These are phyloP conservation scores for Campaea margaritaria DNA, from an alignment of 2,888 invertebrate genomes.

Conservation along the genomic window DNA sequence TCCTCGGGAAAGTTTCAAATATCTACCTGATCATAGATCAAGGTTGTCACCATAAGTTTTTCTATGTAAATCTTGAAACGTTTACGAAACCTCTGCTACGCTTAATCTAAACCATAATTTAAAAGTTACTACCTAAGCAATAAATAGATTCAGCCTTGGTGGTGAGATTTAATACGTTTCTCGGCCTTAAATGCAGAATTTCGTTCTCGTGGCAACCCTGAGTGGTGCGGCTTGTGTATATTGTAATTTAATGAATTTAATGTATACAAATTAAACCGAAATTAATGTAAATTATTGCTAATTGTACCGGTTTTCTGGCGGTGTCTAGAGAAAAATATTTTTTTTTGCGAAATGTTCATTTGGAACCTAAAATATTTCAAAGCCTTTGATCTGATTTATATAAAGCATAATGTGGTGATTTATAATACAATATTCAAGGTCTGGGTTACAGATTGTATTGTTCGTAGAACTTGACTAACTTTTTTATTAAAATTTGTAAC, in stretches of 20 bases:
- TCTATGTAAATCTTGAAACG: too few relatives aligned
- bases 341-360: slow-evolving; percentile 19
- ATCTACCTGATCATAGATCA: too few relatives aligned
- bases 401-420: slow-evolving; percentile 1
- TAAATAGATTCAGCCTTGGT: too few relatives aligned
- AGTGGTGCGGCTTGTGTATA: slow-evolving; percentile 3
- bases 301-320: slow-evolving; percentile 15
- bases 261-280: slow-evolving; percentile 16
- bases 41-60: too few relatives aligned
- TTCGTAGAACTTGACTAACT: slow-evolving; percentile 3
- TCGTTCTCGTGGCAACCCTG: slow-evolving; percentile 20
- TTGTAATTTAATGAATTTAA: slow-evolving; percentile 8
- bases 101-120: too few relatives aligned
- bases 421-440: slow-evolving; percentile 18
- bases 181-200: slow-evolving; percentile 14
- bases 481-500: slow-evolving; percentile 7
- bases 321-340: slow-evolving; percentile 16
- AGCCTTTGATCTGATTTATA: slow-evolving; percentile 6
- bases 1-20: too few relatives aligned
- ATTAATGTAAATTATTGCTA: slow-evolving; percentile 31
- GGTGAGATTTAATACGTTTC: neutral
- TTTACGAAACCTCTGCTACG: too few relatives aligned
- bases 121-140: too few relatives aligned
- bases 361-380: slow-evolving; percentile 11
- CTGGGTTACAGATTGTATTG: slow-evolving; percentile 27